These are phyloP conservation scores for Meliscaeva auricollis DNA, from an alignment of 2,888 invertebrate genomes.

Conservation along the genomic window DNA sequence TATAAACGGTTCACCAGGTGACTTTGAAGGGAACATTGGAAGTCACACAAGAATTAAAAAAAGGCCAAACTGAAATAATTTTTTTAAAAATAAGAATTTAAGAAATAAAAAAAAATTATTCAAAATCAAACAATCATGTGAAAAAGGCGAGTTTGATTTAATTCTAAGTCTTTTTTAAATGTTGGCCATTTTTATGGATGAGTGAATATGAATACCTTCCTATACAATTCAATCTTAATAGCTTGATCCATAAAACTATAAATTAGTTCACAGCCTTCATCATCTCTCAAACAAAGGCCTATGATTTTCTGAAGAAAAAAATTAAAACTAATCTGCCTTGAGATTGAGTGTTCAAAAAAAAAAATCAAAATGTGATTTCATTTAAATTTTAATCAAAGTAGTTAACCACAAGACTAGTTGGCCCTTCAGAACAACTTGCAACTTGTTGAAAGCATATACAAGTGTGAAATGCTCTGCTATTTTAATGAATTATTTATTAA, in stretches of 20 bases:
- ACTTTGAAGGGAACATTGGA: background rate
- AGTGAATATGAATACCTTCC: slow-evolving; percentile 11
- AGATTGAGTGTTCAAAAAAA: background rate
- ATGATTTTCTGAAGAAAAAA: background rate
- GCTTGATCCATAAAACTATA: slow-evolving; percentile 27
- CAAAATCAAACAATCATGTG: slow-evolving; percentile 24
- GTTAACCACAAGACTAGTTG: slow-evolving; percentile 23
- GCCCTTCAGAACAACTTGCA: slow-evolving; percentile 29
- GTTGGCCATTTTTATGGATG: slow-evolving; percentile 7
- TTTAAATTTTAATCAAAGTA: slow-evolving; percentile 25
- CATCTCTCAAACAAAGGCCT: slow-evolving; percentile 14
- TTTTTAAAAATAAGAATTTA: background rate
- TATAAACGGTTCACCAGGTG: no score
- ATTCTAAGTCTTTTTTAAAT: background rate
- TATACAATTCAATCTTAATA: background rate
- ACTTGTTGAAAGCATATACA: background rate
- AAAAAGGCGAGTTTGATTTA: slow-evolving; percentile 11
- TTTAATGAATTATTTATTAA: slow-evolving; percentile 39
- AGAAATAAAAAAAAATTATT: background rate
- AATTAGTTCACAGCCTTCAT: slow-evolving; percentile 41
- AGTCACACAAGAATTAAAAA: background rate
- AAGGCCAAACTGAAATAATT: background rate
- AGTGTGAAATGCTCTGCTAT: slow-evolving; percentile 24
- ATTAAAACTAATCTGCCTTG: slow-evolving; percentile 31
- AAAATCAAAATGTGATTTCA: slow-evolving; percentile 14